Evolutionary conservation across 2,888 invertebrate species (phyloP), one percentile per base, ranked within the genome.

Genomic region (Acanthosepion pharaonis): DNA sequence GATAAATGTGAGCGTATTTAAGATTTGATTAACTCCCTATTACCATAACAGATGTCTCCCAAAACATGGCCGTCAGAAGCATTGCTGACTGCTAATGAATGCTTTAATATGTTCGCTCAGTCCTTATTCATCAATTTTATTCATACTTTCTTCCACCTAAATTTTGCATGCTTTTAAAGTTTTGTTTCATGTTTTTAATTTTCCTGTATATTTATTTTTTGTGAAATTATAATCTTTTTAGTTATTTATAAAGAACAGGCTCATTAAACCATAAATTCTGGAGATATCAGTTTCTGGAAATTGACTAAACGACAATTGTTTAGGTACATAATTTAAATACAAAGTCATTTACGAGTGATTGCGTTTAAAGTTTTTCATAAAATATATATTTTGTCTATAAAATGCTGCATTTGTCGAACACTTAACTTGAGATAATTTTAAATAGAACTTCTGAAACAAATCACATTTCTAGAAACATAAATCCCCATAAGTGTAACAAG

Each of bases 41-140:
- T 78, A 78, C 78, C 78, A 78, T 78, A 78, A 78, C 78, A 78
- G 78, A 78, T 78, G 78, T 78, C 78, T 78, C 78, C 28, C 8
- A 78, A 78, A 78, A 78, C 78, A 78, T 78, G 78, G 78, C 78
- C 78, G 78, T 8, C 78, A 15, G n/a, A n/a, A 78, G 78, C 78
- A n/a, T 78, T 78, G n/a, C 78, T 78, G 78, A 78, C 78, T 78
- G 78, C 78, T 78, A 78, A 78, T 78, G 78, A 78, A 78, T 78
- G 78, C n/a, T 78, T 64, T 78, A 78, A 78, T 78, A 78, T n/a
- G 78, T 78, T 78, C 78, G 28, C n/a, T 78, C 78, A n/a, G 78
- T 78, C 78, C 78, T 78, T 78, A 78, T 78, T 28, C 78, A 78
- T 78, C 78, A 78, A 78, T 78, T 78, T 78, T 78, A 78, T 78